Percentiles rank a stretch among this genome's conserved stretches.
Evolutionary conservation across 2,113 vertebrate species (phyloP).

Genomic region (Colossoma macropomum): DNA sequence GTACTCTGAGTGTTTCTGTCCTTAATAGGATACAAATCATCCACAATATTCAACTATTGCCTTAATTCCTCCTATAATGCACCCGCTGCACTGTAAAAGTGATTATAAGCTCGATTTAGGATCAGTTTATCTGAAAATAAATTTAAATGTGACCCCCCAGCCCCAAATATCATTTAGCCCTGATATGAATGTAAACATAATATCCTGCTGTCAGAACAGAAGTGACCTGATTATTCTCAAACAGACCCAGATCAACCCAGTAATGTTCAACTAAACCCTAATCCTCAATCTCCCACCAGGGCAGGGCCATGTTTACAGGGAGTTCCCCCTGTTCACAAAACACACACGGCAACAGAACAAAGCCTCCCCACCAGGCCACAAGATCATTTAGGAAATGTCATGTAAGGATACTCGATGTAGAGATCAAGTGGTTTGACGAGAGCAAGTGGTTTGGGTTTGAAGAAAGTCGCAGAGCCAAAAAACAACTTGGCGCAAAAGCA

Average conservation of each 20-base stretch:
- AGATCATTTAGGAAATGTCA: background rate
- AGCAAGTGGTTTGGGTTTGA: background rate
- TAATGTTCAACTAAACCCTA: background rate
- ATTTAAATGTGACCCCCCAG: too few species aligned
- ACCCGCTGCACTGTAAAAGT: too few species aligned
- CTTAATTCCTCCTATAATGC: too few species aligned
- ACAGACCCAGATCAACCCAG: too few species aligned
- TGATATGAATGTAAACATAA: too few species aligned
- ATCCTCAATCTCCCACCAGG: background rate
- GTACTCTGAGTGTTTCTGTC: too few species aligned
- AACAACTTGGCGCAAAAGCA: background rate
- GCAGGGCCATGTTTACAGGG: too few species aligned
- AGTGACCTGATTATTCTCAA: background rate
- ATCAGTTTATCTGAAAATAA: too few species aligned
- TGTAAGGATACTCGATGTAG: background rate
- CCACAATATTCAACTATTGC: too few species aligned
- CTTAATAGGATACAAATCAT: too few species aligned
- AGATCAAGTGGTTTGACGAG: background rate
- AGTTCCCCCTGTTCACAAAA: background rate
- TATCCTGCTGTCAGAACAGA: background rate
- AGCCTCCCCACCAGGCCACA: background rate
- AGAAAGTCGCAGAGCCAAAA: background rate
- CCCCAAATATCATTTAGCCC: too few species aligned
- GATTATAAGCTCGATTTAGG: too few species aligned
- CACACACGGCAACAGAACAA: background rate